These are phyloP conservation scores for Tenthredo distinguenda DNA, from an alignment of 2,888 invertebrate species.

Conservation along the genomic window DNA sequence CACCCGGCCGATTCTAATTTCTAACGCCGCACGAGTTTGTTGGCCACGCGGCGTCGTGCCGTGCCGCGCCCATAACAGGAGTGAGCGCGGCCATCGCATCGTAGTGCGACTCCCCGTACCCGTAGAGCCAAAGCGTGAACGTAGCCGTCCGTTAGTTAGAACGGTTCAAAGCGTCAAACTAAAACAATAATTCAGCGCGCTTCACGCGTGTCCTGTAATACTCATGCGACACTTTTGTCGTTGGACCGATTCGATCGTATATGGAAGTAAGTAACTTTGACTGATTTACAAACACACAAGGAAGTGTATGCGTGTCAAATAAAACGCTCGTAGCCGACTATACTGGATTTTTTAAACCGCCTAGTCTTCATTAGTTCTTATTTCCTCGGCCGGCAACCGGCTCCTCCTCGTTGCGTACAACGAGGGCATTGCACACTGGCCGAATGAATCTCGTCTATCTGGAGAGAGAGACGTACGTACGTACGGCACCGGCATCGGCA, in stretches of 20 bases:
- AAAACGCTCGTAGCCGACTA: not conserved
- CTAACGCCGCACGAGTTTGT: constrained; percentile 32
- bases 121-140: constrained; percentile 4
- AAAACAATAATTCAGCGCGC: constrained; percentile 7
- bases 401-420: constrained; percentile 4
- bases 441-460: constrained; percentile 34
- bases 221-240: not conserved
- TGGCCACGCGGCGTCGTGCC: constrained; percentile 35
- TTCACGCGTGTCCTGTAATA: not conserved
- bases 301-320: not conserved
- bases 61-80: constrained; percentile 51
- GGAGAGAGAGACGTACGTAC: not conserved
- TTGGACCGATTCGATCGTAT: not conserved
- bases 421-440: constrained; percentile 43
- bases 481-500: not conserved
- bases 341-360: not conserved
- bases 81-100: constrained; percentile 48
- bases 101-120: not conserved
- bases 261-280: not conserved
- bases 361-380: not conserved
- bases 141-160: constrained; percentile 18
- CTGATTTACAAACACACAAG: not conserved
- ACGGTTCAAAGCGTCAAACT: constrained; percentile 5
- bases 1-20: constrained; percentile 51
- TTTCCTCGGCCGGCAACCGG: constrained; percentile 9